These are phyloP conservation scores for Ichneumon xanthorius DNA, from an alignment of 2,888 invertebrate species.

Conservation along the genomic window DNA sequence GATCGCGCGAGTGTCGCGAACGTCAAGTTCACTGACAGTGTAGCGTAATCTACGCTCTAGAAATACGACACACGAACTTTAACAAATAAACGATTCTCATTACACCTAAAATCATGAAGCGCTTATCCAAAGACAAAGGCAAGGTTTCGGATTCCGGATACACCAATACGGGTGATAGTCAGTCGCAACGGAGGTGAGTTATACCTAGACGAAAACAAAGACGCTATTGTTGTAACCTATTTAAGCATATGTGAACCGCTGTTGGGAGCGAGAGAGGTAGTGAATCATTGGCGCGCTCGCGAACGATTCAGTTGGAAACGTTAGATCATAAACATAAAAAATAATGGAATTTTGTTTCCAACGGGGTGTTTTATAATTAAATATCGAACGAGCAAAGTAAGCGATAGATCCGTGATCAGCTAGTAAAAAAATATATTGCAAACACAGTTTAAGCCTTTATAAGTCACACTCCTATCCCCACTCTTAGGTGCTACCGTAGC, in stretches of 20 bases:
- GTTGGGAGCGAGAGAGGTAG: background rate
- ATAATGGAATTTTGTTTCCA: background rate
- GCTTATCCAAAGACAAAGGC: conserved; percentile 84
- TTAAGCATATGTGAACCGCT: background rate
- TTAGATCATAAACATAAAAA: background rate
- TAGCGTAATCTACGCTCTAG: background rate
- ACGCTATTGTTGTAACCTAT: background rate
- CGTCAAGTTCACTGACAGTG: conserved; percentile 11
- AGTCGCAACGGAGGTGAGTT: conserved; percentile 91
- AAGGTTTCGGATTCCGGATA: conserved; percentile 93
- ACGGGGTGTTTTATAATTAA: background rate
- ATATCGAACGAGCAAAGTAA: background rate
- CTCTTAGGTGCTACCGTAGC: too few relatives aligned
- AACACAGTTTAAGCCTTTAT: too few relatives aligned
- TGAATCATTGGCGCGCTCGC: background rate
- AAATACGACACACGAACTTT: conserved; percentile 1
- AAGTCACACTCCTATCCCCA: background rate
- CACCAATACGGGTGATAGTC: conserved; percentile 93
- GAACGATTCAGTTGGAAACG: background rate
- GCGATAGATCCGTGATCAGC: background rate
- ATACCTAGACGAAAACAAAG: background rate
- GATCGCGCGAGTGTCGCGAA: background rate
- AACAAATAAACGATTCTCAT: background rate
- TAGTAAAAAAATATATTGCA: background rate
- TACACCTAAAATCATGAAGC: conserved; percentile 62